These are phyloP conservation scores for Oxyruncus cristatus DNA, from an alignment of 2,113 vertebrate species.

Conservation along the genomic window DNA sequence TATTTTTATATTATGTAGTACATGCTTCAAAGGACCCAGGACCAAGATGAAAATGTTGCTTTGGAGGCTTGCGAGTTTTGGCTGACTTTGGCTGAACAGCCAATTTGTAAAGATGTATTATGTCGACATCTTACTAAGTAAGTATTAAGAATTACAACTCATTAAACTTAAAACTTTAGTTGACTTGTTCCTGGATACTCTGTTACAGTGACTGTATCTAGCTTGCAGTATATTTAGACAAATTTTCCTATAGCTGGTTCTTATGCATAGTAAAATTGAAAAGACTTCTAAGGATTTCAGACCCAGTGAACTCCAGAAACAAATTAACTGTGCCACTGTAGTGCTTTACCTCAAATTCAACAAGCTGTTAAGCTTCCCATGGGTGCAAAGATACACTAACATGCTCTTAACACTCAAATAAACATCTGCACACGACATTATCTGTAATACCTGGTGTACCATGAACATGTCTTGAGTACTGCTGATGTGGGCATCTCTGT, in stretches of 20 bases:
- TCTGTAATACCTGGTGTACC: neutral
- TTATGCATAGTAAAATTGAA: neutral
- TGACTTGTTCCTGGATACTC: neutral
- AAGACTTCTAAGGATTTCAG: neutral
- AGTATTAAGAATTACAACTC: constrained; percentile 39
- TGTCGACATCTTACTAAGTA: constrained; percentile 91
- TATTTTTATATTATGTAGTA: constrained; percentile 76
- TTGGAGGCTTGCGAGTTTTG: constrained; percentile 98
- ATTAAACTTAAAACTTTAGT: neutral
- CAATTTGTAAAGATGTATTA: constrained; percentile 95
- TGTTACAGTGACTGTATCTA: neutral
- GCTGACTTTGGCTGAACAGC: constrained; percentile 94
- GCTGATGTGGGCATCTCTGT: neutral
- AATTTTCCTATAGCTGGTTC: neutral
- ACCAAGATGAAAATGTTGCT: constrained; percentile 96
- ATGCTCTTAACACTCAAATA: neutral
- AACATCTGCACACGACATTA: accelerated
- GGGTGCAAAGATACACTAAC: neutral
- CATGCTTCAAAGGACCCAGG: constrained; percentile 95
- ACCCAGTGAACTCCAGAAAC: neutral
- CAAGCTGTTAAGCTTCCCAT: neutral
- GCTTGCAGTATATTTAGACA: neutral
- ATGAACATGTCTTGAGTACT: neutral
- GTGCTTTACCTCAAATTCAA: neutral
- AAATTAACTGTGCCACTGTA: neutral